Percentiles rank a stretch among this genome's conserved stretches.
Evolutionary conservation across 1,140 invertebrate species (phyloP).

Genomic region (Pissodes strobi): DNA sequence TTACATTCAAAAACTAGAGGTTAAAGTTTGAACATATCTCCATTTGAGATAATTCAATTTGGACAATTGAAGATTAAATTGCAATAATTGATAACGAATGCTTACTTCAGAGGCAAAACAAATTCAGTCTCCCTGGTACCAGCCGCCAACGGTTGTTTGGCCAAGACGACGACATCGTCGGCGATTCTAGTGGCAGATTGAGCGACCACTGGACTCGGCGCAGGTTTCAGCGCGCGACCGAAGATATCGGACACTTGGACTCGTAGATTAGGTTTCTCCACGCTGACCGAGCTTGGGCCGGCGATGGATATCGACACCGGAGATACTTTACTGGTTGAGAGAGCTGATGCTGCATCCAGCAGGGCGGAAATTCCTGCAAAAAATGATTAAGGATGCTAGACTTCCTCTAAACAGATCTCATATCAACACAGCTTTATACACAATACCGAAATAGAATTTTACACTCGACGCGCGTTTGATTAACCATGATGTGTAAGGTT

Average conservation of each 20-base stretch:
- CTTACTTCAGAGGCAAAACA: constrained; percentile 73
- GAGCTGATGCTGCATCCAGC: constrained; percentile 72
- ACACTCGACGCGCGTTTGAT: too few relatives aligned
- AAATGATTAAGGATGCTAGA: neutral
- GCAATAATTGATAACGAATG: too few relatives aligned
- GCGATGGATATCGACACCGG: constrained; percentile 72
- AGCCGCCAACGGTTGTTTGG: constrained; percentile 61
- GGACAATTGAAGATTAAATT: too few relatives aligned
- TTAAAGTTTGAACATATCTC: too few relatives aligned
- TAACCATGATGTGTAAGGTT: too few relatives aligned
- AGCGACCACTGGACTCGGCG: constrained; percentile 70
- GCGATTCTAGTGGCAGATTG: constrained; percentile 74
- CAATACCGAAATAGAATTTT: too few relatives aligned
- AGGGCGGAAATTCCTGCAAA: constrained; percentile 69
- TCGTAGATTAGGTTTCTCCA: constrained; percentile 71
- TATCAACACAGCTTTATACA: too few relatives aligned
- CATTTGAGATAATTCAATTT: too few relatives aligned
- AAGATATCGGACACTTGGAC: constrained; percentile 84
- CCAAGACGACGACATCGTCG: constrained; percentile 78
- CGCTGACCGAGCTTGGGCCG: constrained; percentile 71
- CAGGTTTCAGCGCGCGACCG: constrained; percentile 70
- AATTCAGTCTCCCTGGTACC: constrained; percentile 69
- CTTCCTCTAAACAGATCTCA: neutral
- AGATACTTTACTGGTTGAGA: constrained; percentile 47
- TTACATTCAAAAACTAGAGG: too few relatives aligned